These are phyloP conservation scores for Sphaerophoria rueppellii DNA, from an alignment of 2,888 invertebrate species.

Conservation along the genomic window DNA sequence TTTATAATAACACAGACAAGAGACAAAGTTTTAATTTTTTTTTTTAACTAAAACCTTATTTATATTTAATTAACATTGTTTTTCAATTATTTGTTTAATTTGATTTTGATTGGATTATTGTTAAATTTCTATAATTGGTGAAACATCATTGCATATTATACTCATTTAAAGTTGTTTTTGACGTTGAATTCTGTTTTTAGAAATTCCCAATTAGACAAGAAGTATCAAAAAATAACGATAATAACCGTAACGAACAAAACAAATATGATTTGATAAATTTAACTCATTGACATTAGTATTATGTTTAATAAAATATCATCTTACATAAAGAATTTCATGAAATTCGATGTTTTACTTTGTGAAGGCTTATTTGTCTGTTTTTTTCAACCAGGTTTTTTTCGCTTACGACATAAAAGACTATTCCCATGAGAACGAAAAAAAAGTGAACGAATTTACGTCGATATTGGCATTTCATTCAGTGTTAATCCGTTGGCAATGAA, in stretches of 20 bases:
- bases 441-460: no score
- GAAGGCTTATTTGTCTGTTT: background rate
- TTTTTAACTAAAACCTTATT: no score
- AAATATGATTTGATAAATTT: background rate
- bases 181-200: background rate
- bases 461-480: no score
- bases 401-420: no score
- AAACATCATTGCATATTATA: background rate
- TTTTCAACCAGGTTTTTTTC: no score
- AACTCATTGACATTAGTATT: constrained; percentile 15
- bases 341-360: no score
- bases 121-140: background rate
- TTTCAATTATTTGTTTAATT: background rate
- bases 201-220: background rate
- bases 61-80: no score
- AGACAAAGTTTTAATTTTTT: background rate
- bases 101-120: background rate
- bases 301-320: constrained; percentile 14
- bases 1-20: constrained; percentile 13
- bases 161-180: background rate
- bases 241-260: background rate
- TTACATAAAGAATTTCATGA: background rate
- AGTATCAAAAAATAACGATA: no score
- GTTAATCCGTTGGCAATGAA: no score
- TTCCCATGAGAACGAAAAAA: no score